phyloP scores from a whole-genome alignment of 2,888 invertebrate species.

The Criorhina ranunculi region DNA sequence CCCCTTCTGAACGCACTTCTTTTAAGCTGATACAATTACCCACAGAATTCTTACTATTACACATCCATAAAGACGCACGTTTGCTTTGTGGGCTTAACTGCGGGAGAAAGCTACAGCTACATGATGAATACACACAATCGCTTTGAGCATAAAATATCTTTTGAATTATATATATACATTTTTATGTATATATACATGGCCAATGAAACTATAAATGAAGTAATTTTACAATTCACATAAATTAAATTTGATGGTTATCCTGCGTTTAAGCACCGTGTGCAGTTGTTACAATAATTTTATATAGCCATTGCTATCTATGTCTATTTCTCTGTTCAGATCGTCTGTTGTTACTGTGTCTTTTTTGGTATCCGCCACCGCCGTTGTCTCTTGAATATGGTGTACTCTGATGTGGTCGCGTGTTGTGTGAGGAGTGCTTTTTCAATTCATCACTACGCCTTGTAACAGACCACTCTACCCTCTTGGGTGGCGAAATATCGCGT shows the following conservation, averaged over 20 bases:
- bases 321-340: conserved; percentile 79
- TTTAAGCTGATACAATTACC: too few relatives aligned
- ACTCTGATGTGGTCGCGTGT: conserved; percentile 72
- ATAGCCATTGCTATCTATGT: conserved; percentile 67
- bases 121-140: conserved; percentile 9
- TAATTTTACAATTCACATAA: conserved; percentile 21
- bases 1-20: too few relatives aligned
- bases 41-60: too few relatives aligned
- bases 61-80: too few relatives aligned
- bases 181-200: conserved; percentile 20
- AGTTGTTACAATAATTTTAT: background rate
- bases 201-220: conserved; percentile 15
- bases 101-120: too few relatives aligned
- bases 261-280: conserved; percentile 23
- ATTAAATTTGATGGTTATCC: conserved; percentile 32
- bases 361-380: conserved; percentile 76
- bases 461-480: conserved; percentile 41
- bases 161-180: conserved; percentile 31
- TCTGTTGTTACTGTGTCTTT: conserved; percentile 77
- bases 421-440: conserved; percentile 74
- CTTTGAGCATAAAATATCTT: conserved; percentile 19
- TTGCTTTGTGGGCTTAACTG: too few relatives aligned
- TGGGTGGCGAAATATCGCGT: conserved; percentile 34
- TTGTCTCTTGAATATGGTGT: conserved; percentile 78
- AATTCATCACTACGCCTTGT: conserved; percentile 60